Evolutionary conservation across 2,113 vertebrate genomes (phyloP).

Genomic region (Limnothrissa miodon): DNA sequence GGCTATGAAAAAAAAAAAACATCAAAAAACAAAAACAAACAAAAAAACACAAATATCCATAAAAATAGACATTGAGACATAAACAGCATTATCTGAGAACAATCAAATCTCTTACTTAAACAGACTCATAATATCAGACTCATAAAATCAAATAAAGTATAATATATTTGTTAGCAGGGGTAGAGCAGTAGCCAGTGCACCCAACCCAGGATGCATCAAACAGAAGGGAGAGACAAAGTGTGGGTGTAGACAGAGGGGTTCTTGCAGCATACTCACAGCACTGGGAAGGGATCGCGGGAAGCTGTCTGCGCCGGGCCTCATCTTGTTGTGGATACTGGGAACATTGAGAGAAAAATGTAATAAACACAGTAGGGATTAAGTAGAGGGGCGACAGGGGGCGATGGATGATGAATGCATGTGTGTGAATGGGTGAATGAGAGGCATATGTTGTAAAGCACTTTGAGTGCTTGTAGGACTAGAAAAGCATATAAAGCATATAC

Average conservation of each 20-base stretch:
- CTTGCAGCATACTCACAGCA: conserved; percentile 85
- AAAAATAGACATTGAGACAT: not conserved
- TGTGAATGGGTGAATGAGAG: too few relatives aligned
- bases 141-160: too few relatives aligned
- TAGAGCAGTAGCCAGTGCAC: not conserved
- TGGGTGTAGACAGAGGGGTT: not conserved
- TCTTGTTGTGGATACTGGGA: conserved; percentile 77
- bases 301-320: conserved; percentile 73
- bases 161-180: conserved; percentile 25
- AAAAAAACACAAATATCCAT: not conserved
- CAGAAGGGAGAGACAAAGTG: not conserved
- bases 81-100: not conserved
- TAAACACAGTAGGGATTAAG: not conserved
- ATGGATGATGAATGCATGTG: too few relatives aligned
- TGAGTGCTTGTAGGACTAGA: too few relatives aligned
- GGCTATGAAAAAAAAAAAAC: not conserved
- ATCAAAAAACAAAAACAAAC: not conserved
- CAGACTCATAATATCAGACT: too few relatives aligned
- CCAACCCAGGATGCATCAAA: too few relatives aligned
- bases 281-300: conserved; percentile 83
- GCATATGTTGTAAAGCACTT: too few relatives aligned
- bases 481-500: too few relatives aligned
- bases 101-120: not conserved
- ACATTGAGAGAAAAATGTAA: conserved; percentile 8
- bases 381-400: too few relatives aligned